Evolutionary conservation across 2,797 vertebrate genomes (phyloP), one percentile per base, ranked within the genome.

Genomic region (Capromys pilorides): DNA sequence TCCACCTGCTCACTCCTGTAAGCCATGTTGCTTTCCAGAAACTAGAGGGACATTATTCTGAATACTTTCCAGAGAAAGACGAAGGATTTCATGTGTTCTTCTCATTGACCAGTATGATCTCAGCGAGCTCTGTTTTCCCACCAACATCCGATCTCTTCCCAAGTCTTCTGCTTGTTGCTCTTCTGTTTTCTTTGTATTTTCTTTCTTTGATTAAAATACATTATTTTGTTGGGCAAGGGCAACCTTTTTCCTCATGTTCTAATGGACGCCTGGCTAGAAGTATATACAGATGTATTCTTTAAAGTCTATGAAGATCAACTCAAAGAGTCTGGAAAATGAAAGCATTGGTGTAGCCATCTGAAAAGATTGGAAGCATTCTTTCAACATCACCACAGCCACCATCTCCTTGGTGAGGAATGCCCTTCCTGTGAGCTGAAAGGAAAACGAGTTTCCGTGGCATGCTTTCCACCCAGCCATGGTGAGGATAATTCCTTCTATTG

Each of bases 401-500:
- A 90, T 79, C 94, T 49, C 66, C 78, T 96, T 97, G 91, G 71
- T 49, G 59, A 88, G 96, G 95, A 97, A 97, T 77, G 94, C 66
- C 24, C 78, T 96, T 97, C 97, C 89, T 85, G 88, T 95, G 96
- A 96, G 92, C 91, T 61, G 84, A 87, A 94, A 92, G 92, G 91
- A 93, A 95, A 97, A 96, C 94, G 96, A 87, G 96, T 96, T 97
- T 97, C 91, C 94, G 90, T 97, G 97, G 96, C 88, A 54, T 92
- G 67, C 97, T 97, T 98, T 96, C 95, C 69, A 61, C 91, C 39
- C 59, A 97, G 96, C 80, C 90, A 81, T 97, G 57, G 91, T 97
- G 94, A 97, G 93, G 90, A 88, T 96, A 97, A 98, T 98, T 97
- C 94, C 93, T 97, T 97, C 96, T 97, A 87, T 96, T 98, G 97